Evolutionary conservation across 1,140 invertebrate species (phyloP), one percentile per base, ranked within the genome.

Genomic region (Musca domestica): DNA sequence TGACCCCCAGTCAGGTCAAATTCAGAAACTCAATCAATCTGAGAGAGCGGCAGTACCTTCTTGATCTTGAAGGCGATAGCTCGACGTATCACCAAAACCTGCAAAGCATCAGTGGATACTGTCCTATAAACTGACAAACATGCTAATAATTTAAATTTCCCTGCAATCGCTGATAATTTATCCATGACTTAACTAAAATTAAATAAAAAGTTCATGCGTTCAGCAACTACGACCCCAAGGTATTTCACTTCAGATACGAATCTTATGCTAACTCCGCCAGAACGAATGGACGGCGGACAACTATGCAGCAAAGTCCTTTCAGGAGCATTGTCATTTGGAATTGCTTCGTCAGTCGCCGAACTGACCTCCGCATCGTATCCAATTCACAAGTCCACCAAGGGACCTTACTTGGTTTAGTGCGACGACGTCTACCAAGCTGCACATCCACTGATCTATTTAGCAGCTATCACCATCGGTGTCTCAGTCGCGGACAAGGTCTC

Each of bases 241-340:
- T 64, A 64, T 19, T 12, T 64, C n/a, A 64, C 61, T 30, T 48
- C n/a, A 27, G 63, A 47, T 19, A 64, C 63, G 48, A 20, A 64
- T 12, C 17, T 64, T 6, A 64, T 2, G 4, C 9, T 15, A 7
- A 41, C 27, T 1, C 23, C 34, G 1, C 41, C 34, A 64, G 15
- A 10, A 14, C 17, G 4, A 20, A 64, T 23, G 17, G n/a, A 1
- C 10, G 63, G 41, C 9, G 1, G 34, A 14, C 63, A 4, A n/a
- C n/a, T n/a, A n/a, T n/a, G n/a, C n/a, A n/a, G n/a, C n/a, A n/a
- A n/a, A n/a, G n/a, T n/a, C n/a, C n/a, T n/a, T n/a, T n/a, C n/a
- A n/a, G n/a, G n/a, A n/a, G n/a, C n/a, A n/a, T n/a, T n/a, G n/a
- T 56, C 23, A 3, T 7, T 19, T 10, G 51, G 20, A 10, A 54